Evolutionary conservation across 2,888 invertebrate species (phyloP).

Genomic region (Gerris lacustris): DNA sequence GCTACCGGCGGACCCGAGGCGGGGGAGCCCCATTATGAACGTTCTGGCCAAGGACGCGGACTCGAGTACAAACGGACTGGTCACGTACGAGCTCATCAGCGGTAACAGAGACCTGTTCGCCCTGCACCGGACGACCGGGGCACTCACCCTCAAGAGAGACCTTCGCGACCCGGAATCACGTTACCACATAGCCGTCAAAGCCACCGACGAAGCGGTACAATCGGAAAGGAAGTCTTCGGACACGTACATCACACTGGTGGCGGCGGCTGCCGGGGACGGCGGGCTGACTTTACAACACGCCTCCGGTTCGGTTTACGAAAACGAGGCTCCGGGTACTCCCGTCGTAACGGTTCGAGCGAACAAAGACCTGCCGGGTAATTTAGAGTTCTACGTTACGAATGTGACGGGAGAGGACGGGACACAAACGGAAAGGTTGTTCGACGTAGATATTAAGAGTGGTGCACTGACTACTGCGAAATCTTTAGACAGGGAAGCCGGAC

Average conservation of each 20-base stretch:
- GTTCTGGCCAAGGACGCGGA: constrained; percentile 77
- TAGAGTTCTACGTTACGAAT: constrained; percentile 65
- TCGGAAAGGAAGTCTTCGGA: constrained; percentile 77
- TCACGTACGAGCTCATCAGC: constrained; percentile 76
- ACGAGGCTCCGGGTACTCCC: constrained; percentile 74
- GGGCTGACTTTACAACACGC: constrained; percentile 52
- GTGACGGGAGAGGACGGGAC: constrained; percentile 47
- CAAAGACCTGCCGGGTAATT: constrained; percentile 46
- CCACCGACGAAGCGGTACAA: constrained; percentile 83
- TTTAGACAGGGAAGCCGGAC: constrained; percentile 71
- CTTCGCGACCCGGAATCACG: constrained; percentile 50
- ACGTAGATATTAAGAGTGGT: constrained; percentile 78
- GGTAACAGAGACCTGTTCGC: constrained; percentile 64
- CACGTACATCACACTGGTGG: constrained; percentile 70
- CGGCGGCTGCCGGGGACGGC: constrained; percentile 44
- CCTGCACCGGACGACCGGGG: constrained; percentile 68
- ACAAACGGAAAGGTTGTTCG: constrained; percentile 79
- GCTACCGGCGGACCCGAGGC: constrained; percentile 44
- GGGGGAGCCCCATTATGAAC: constrained; percentile 55
- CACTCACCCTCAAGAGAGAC: constrained; percentile 50
- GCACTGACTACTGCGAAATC: constrained; percentile 73
- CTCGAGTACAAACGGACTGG: constrained; percentile 79
- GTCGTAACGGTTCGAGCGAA: constrained; percentile 67
- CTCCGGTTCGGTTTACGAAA: constrained; percentile 72
- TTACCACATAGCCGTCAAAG: constrained; percentile 72